Evolutionary conservation across 1,140 invertebrate species (phyloP), one percentile per base, ranked within the genome.

Genomic region (Belonocnema kinseyi): DNA sequence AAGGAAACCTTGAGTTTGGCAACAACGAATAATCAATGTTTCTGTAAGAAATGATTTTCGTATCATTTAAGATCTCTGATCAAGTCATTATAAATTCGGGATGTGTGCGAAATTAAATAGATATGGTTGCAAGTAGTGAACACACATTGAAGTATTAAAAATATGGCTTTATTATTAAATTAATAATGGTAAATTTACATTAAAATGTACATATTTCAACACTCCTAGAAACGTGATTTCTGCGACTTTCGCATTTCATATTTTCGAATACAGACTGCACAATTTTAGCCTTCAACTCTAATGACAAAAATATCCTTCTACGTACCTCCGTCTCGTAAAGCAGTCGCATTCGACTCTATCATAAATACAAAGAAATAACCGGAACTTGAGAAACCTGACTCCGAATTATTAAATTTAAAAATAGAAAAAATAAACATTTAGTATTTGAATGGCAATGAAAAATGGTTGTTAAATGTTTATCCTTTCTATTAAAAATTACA

Each of bases 291-390:
- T 66, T 66, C 61, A 66, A 66, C 61, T 66, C 26, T 66, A 66
- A 66, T 66, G 61, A 66, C 61, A 66, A 66, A 66, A 66, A 66
- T 66, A 66, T 66, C 61, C 61, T 66, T 66, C 61, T 66, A 66
- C 61, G 33, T 66, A 66, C 61, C 14, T n/a, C 26, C 58, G 58
- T 26, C 33, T 66, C 21, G 14, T 26, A 6, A 66, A 66, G 61
- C 61, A 33, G 61, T 46, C 26, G 33, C 33, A 66, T 66, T 66
- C 46, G 46, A 66, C 21, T 66, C 61, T 66, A 66, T 66, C 61
- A 66, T 66, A 66, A 66, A 66, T 66, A 66, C 0, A 66, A 66
- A 46, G 40, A 46, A 66, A 66, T 40, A 66, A 66, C 16, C 4
- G 19, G 11, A 11, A 58, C 17, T 58, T 21, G 54, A 17, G 19